phyloP scores from a whole-genome alignment of 2,113 vertebrate genomes.

The Phycodurus eques region DNA sequence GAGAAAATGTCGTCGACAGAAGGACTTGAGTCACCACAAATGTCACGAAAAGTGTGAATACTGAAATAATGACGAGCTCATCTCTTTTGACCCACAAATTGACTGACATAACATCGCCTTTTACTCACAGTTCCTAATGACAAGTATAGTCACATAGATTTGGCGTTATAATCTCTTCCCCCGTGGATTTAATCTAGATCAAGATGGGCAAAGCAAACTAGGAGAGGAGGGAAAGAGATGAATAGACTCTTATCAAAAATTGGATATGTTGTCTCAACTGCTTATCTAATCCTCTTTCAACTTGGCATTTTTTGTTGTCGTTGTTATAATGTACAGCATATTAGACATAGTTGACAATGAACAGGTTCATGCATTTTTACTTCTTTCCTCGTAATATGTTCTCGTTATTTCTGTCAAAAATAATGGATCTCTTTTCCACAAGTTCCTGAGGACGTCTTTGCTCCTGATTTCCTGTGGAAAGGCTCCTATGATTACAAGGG shows the following conservation, averaged over 20 bases:
- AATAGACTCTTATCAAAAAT: conserved; percentile 29
- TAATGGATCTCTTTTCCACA: conserved; percentile 27
- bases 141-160: neutral
- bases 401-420: neutral
- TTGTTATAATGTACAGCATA: conserved; percentile 3
- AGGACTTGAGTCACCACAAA: no score
- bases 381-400: neutral
- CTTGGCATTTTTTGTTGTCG: neutral
- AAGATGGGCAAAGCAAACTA: conserved; percentile 22
- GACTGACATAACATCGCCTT: no score
- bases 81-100: no score
- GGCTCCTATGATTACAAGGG: conserved; percentile 94
- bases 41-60: no score
- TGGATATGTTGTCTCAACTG: conserved; percentile 18
- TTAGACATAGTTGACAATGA: neutral
- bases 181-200: conserved; percentile 27
- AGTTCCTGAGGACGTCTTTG: conserved; percentile 95
- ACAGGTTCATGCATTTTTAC: neutral
- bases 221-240: conserved; percentile 22
- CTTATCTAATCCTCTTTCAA: conserved; percentile 30
- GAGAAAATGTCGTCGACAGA: no score
- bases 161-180: conserved; percentile 12
- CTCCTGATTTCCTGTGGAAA: conserved; percentile 94
- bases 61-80: no score
- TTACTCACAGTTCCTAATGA: no score